Base-by-base conservation (phyloP, 2,888 invertebrate species). In the Rhimphoctona megacephalus region DNA sequence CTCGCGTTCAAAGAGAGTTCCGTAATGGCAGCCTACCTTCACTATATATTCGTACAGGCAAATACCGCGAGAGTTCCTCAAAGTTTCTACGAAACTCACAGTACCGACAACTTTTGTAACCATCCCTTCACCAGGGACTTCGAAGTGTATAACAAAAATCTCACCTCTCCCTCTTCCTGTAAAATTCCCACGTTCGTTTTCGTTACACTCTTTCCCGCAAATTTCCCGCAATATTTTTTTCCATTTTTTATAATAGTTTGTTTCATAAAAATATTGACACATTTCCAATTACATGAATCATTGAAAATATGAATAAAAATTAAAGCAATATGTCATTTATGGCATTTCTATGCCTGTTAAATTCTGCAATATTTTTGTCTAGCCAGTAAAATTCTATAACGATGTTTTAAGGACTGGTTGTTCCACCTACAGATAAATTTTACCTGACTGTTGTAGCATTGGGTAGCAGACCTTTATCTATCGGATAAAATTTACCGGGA, bases 1-100 rank as follows among this genome's bases (percentile, higher is more conserved):
- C 66, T 73, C 67, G 49, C 76, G 25, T 76, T 85, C 67, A 64
- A 66, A 83, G 73, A 77, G 46, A 69, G 70, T 85, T 46, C 57
- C 72, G 64, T 43, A 19, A 39, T 25, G 57, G 19, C 36, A 7
- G 66, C 19, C 36, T 66, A 19, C 49, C 39, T 39, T 30, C 49
- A 8, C 66, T 14, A 0, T 11, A 14, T 57, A 57, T 25, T 30
- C 33, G 36, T 36, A 11, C 36, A 85, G 33, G 72, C 67, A 72
- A 85, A 81, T 22, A 6, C 11, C 77, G 36, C 22, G 14, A 57
- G 57, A 69, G 76, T 72, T 72, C 46, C 67, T 64, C 49, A 66
- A 72, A 83, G 82, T 83, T 77, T 54, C 70, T 46, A 69, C 77
- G 54, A 66, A 64, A 54, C 67, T 43, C 74, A 43, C 17, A 70